Base-by-base conservation (phyloP, 2,113 vertebrate species). In the Hippocampus barbouri region DNA sequence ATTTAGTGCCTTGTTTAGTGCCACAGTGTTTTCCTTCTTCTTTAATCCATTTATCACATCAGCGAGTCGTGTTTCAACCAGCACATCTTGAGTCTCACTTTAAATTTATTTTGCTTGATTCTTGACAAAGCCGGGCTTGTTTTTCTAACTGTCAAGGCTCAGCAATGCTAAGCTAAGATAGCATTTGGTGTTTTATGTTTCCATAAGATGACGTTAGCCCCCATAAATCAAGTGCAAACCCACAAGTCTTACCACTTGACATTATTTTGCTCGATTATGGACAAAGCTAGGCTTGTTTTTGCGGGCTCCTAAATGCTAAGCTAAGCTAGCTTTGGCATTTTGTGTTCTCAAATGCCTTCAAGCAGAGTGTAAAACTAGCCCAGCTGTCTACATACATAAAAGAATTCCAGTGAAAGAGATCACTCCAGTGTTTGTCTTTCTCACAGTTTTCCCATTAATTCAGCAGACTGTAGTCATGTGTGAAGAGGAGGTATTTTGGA, bases 71-170 rank as follows among this genome's bases (percentile, higher is more conserved):
- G 53, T 23, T 56, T 56, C 21, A 56, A 56, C 21, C 9, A n/a
- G 53, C 9, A 10, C n/a, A 56, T 57, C 41, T 72, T 45, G 57
- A 73, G 40, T 30, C 43, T 27, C 16, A 20, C 25, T 57, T 64
- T 7, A 64, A 25, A 51, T n/a, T 1, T 9, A 41, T 63, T 61
- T 11, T 43, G 21, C 51, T 69, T 49, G n/a, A 18, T 38, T 69
- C 21, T n/a, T 30, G 25, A 34, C 3, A 60, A 38, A 69, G 38
- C 61, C 25, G 4, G 57, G 16, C 25, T 59, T 59, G 30, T 12
- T 66, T 18, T 70, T 61, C 69, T n/a, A n/a, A 23, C 2, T 65
- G 40, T 62, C 65, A 54, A 67, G 25, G 38, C 41, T 70, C 56
- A 16, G 51, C 62, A 70, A 45, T n/a, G 61, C 9, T 57, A 30